phyloP scores from a whole-genome alignment of 2,888 invertebrate species.

The Cephus nigrinus region DNA sequence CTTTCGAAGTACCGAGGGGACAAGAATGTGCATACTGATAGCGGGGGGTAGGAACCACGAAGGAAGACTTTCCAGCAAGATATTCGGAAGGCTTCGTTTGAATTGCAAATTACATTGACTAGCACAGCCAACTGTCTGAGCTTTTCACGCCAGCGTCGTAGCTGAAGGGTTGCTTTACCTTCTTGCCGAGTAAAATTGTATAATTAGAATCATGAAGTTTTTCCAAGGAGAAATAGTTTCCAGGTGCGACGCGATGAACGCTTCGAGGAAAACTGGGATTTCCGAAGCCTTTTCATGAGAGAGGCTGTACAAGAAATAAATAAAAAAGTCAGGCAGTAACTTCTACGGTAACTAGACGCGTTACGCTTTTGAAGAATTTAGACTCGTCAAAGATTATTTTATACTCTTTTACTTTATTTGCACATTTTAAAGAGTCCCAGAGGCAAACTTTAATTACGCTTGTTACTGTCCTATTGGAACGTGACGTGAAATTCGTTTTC shows the following conservation, averaged over 20 bases:
- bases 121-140: conserved; percentile 26
- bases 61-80: not conserved
- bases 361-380: not conserved
- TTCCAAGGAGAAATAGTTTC: not conserved
- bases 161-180: conserved; percentile 1
- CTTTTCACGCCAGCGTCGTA: conserved; percentile 20
- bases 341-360: not conserved
- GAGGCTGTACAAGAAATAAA: not conserved
- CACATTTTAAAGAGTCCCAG: not conserved
- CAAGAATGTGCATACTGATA: too few relatives aligned
- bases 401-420: not conserved
- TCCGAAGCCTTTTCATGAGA: not conserved
- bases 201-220: conserved; percentile 7
- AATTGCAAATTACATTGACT: conserved; percentile 40
- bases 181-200: not conserved
- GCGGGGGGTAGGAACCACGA: not conserved
- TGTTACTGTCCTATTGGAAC: not conserved
- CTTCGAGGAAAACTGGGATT: not conserved
- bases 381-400: not conserved
- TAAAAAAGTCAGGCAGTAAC: not conserved
- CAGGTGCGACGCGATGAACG: not conserved
- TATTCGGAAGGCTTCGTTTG: conserved; percentile 33
- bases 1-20: not conserved
- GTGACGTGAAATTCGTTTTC: not conserved
- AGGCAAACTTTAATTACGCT: not conserved